Percentiles rank a stretch among this genome's conserved stretches.
Conservation (phyloP, 2,113 vertebrate genomes). For the Python bivittatus region DNA sequence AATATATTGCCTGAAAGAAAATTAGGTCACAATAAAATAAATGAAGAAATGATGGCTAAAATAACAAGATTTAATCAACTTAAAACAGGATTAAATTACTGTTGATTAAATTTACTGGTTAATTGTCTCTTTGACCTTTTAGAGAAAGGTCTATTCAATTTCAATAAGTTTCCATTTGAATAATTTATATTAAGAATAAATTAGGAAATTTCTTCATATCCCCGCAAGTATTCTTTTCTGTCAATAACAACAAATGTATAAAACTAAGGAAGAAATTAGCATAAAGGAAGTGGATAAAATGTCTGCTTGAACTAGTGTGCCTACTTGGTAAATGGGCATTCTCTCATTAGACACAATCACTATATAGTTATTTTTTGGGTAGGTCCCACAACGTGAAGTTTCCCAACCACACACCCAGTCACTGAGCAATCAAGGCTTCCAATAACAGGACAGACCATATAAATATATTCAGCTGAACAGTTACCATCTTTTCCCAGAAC, state of each 20-base stretch:
- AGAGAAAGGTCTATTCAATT: neutral
- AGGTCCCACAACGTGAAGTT: no score
- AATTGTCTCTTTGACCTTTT: constrained; percentile 5
- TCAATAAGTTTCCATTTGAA: neutral
- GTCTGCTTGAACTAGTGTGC: constrained; percentile 2
- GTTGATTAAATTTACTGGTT: neutral
- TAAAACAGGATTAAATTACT: constrained; percentile 25
- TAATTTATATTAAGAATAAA: neutral
- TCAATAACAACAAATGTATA: constrained; percentile 54
- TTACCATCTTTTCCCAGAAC: no score
- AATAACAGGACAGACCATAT: no score
- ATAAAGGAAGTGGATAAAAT: constrained; percentile 42
- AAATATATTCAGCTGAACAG: no score
- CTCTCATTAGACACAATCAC: neutral
- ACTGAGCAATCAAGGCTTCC: no score
- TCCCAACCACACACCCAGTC: no score
- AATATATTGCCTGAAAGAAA: neutral
- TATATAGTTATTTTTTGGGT: neutral
- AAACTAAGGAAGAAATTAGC: constrained; percentile 50
- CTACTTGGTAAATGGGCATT: neutral
- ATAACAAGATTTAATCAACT: neutral
- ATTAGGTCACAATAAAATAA: neutral
- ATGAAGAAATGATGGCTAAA: neutral
- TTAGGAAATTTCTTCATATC: constrained; percentile 48
- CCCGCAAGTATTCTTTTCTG: constrained; percentile 44